phyloP scores from a whole-genome alignment of 2,888 invertebrate genomes.

The Silvanus unidentatus region DNA sequence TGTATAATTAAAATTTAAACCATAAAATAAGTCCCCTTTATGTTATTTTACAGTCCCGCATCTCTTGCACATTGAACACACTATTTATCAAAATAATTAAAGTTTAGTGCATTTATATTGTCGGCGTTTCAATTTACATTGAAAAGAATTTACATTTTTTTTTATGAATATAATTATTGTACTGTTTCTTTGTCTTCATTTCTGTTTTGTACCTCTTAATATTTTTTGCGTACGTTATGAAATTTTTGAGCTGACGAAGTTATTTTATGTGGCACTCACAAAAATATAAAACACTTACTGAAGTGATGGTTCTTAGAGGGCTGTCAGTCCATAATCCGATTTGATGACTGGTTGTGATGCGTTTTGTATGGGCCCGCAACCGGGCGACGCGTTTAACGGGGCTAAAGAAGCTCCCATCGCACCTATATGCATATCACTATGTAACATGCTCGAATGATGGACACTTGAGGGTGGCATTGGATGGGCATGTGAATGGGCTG shows the following conservation, averaged over 20 bases:
- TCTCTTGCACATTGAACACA: conserved; percentile 18
- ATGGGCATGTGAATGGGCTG: conserved; percentile 48
- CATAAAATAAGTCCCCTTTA: conserved; percentile 14
- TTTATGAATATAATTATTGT: conserved; percentile 7
- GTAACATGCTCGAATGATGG: conserved; percentile 38
- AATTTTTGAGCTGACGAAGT: too few relatives aligned
- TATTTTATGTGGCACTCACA: not conserved
- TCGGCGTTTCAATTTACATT: conserved; percentile 33
- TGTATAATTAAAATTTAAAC: conserved; percentile 24
- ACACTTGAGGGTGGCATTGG: conserved; percentile 46
- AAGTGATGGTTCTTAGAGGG: conserved; percentile 53
- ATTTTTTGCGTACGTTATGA: not conserved
- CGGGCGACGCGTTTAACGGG: conserved; percentile 52
- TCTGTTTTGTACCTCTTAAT: too few relatives aligned
- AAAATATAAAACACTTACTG: conserved; percentile 11
- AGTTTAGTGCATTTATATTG: conserved; percentile 32
- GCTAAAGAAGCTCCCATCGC: conserved; percentile 48
- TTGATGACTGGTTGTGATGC: conserved; percentile 63
- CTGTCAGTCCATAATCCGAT: conserved; percentile 83
- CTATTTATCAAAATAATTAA: conserved; percentile 15
- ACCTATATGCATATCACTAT: conserved; percentile 46
- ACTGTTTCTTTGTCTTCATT: too few relatives aligned
- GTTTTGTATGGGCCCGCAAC: conserved; percentile 51
- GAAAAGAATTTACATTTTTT: conserved; percentile 17
- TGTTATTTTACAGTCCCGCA: conserved; percentile 4